Conservation (phyloP, 1,140 invertebrate species). For the Brachionus plicatilis region DNA sequence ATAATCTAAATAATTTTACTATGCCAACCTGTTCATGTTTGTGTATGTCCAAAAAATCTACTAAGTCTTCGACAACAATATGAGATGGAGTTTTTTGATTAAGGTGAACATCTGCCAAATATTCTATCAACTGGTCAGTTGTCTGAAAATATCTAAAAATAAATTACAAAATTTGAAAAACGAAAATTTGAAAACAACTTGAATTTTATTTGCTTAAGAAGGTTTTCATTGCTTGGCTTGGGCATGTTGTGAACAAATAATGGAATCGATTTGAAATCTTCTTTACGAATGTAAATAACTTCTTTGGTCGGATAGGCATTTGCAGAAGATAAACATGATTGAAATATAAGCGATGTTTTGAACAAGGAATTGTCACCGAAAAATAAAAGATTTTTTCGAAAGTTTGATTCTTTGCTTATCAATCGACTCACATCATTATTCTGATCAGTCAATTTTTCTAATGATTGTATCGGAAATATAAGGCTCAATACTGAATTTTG, state of each 20-base stretch:
- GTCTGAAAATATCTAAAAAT: not conserved
- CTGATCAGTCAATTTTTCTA: not conserved
- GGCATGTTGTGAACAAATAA: conserved; percentile 30
- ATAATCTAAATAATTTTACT: not conserved
- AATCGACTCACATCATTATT: not conserved
- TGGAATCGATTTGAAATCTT: not conserved
- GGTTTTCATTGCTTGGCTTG: not conserved
- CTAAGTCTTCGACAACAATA: not conserved
- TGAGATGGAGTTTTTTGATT: not conserved
- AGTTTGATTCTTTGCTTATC: not conserved
- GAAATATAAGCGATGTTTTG: conserved; percentile 21
- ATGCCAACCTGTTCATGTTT: not conserved
- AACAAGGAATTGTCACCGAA: not conserved
- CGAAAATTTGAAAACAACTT: not conserved
- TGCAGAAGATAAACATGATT: not conserved
- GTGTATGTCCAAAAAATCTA: not conserved
- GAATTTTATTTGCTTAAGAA: conserved; percentile 16
- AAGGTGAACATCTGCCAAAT: not conserved
- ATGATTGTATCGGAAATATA: not conserved
- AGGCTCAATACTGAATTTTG: not conserved
- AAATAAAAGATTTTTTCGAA: not conserved
- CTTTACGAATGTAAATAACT: not conserved
- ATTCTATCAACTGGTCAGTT: not conserved
- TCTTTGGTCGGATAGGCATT: not conserved
- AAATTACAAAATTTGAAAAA: not conserved